These are phyloP conservation scores for Apoda limacodes DNA, from an alignment of 2,888 invertebrate genomes.

Conservation along the genomic window DNA sequence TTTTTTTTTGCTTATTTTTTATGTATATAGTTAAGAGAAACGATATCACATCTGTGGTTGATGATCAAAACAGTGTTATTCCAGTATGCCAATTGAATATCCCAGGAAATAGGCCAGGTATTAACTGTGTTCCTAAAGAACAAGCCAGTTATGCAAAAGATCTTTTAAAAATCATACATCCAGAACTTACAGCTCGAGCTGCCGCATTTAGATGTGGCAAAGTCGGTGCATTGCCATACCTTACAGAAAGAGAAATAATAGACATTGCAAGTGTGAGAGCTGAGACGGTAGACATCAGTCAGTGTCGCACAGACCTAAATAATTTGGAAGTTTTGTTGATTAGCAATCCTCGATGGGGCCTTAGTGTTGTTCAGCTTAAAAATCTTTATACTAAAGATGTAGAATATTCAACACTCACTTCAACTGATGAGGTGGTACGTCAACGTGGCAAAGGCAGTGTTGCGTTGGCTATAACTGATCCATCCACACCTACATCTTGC, in stretches of 20 bases:
- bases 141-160: constrained; percentile 73
- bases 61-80: constrained; percentile 67
- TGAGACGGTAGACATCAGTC: constrained; percentile 39
- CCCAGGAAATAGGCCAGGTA: constrained; percentile 63
- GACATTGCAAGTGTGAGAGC: constrained; percentile 57
- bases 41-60: constrained; percentile 65
- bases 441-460: constrained; percentile 64
- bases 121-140: constrained; percentile 75
- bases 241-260: constrained; percentile 74
- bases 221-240: constrained; percentile 59
- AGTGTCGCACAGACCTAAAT: constrained; percentile 68
- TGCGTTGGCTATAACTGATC: constrained; percentile 68
- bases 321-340: constrained; percentile 77
- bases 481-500: constrained; percentile 73
- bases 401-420: constrained; percentile 34
- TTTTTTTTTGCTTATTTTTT: constrained; percentile 75
- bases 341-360: constrained; percentile 80
- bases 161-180: constrained; percentile 73
- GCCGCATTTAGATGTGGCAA: constrained; percentile 69
- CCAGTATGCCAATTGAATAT: constrained; percentile 68
- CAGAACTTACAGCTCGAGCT: constrained; percentile 71
- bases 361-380: constrained; percentile 66
- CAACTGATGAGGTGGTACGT: constrained; percentile 63
- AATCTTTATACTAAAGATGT: constrained; percentile 46
- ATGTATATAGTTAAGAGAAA: constrained; percentile 76